These are phyloP conservation scores for Hephaestus fuliginosus DNA, from an alignment of 2,797 vertebrate species.

Conservation along the genomic window DNA sequence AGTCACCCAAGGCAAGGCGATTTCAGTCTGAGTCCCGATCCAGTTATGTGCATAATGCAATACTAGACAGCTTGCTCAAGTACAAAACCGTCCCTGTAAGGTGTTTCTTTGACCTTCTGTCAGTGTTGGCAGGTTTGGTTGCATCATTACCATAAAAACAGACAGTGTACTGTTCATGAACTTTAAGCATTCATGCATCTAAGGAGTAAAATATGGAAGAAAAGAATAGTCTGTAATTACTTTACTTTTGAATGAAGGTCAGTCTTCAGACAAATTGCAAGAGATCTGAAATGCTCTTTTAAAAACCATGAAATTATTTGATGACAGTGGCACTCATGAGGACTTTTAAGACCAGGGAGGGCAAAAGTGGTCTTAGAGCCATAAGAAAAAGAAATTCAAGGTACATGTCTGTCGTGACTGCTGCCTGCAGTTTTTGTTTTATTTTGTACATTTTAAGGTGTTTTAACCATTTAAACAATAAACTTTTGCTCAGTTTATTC, in stretches of 20 bases:
- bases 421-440: too few species aligned
- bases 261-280: conserved; percentile 1
- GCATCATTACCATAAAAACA: not conserved
- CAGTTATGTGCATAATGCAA: not conserved
- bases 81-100: not conserved
- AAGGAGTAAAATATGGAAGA: not conserved
- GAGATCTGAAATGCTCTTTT: not conserved
- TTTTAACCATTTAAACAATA: too few species aligned
- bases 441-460: too few species aligned
- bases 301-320: not conserved
- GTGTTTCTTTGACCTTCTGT: not conserved
- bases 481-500: too few species aligned
- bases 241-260: not conserved
- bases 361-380: too few species aligned
- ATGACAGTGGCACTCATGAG: too few species aligned
- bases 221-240: not conserved
- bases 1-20: not conserved
- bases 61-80: not conserved
- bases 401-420: too few species aligned
- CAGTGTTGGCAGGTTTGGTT: not conserved
- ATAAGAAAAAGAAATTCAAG: too few species aligned
- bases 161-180: not conserved
- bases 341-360: too few species aligned
- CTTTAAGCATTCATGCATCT: not conserved
- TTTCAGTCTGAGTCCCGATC: not conserved